Conservation (phyloP, 1,140 invertebrate genomes). For the Drosophila kanapiae region DNA sequence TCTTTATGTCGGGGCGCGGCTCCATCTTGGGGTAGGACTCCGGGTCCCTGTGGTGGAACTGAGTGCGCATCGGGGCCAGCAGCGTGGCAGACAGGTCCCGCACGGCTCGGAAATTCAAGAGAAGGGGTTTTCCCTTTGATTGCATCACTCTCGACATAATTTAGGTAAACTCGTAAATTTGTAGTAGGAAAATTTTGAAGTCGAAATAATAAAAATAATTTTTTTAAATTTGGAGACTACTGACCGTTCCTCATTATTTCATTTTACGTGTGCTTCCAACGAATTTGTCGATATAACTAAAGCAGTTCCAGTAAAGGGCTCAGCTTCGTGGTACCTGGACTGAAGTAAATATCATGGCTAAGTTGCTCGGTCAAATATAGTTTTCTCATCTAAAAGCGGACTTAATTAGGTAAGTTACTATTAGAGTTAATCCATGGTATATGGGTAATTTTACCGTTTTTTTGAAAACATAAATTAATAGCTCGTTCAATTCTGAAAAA, state of each 20-base stretch:
- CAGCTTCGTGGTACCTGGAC: neutral
- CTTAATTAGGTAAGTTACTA: no score
- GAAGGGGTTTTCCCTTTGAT: neutral
- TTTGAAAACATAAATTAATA: no score
- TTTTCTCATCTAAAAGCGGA: neutral
- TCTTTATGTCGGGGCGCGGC: neutral
- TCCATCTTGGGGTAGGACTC: neutral
- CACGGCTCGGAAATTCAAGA: neutral
- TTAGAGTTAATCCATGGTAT: no score
- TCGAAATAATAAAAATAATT: neutral
- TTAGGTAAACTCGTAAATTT: neutral
- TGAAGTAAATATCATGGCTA: slow-evolving; percentile 13
- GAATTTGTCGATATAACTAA: neutral
- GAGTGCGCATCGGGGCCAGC: neutral
- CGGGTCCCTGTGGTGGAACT: neutral
- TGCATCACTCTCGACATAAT: neutral
- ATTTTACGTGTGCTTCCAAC: neutral
- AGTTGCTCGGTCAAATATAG: neutral
- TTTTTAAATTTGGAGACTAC: neutral
- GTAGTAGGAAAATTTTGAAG: neutral
- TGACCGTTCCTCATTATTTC: neutral
- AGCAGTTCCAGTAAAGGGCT: neutral
- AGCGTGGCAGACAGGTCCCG: no score
- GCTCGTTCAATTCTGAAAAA: no score
- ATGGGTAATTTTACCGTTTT: no score